phyloP scores from a whole-genome alignment of 2,888 invertebrate species.

The Tetrapedia diversipes region DNA sequence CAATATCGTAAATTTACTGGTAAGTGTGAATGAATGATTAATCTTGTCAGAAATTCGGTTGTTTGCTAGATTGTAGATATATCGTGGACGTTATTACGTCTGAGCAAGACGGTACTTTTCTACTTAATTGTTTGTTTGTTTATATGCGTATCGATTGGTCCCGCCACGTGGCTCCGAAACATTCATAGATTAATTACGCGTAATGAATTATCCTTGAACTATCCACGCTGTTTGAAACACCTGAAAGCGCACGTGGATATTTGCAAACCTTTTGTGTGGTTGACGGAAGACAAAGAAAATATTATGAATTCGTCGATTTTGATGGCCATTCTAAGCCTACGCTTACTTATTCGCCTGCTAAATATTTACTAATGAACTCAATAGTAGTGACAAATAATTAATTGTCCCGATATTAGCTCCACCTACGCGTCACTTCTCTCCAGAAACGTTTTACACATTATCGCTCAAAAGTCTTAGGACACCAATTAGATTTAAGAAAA shows the following conservation, averaged over 20 bases:
- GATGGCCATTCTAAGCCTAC: not conserved
- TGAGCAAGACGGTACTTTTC: not conserved
- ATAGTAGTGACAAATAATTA: not conserved
- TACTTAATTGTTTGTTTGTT: not conserved
- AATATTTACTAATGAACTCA: constrained; percentile 2
- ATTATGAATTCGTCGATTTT: not conserved
- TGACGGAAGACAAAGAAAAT: not conserved
- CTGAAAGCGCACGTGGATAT: not conserved
- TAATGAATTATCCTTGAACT: not conserved
- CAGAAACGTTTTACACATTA: not conserved
- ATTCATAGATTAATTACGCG: not conserved
- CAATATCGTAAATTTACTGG: constrained; percentile 9
- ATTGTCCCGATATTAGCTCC: no score
- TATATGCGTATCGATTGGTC: not conserved
- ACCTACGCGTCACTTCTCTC: not conserved
- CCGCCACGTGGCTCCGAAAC: not conserved
- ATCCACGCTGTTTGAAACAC: not conserved
- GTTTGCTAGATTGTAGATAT: not conserved
- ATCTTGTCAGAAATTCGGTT: not conserved
- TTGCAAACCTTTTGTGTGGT: not conserved
- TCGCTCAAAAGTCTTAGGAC: no score
- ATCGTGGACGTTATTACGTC: not conserved
- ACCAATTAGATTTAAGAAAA: no score
- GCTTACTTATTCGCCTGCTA: no score
- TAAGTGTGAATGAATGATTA: constrained; percentile 11